A percentile compares a stretch with the other conserved stretches of the same genome.
phyloP scores from a whole-genome alignment of 2,797 vertebrate genomes.

The Luscinia luscinia region DNA sequence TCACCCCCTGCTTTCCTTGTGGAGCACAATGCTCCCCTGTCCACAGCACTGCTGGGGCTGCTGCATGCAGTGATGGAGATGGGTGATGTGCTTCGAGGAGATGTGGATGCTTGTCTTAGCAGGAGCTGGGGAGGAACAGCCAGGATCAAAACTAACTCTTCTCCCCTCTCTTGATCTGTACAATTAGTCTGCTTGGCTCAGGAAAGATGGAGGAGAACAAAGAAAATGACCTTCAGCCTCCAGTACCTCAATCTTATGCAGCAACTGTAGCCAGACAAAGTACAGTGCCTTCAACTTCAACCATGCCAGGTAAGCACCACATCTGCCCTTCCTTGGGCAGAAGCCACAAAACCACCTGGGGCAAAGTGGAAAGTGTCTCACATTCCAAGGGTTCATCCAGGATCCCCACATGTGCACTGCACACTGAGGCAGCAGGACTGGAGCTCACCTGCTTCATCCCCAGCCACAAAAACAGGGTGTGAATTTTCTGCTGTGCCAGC shows the following conservation, averaged over 20 bases:
- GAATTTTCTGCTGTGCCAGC: background rate
- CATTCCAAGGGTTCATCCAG: background rate
- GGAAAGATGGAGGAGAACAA: constrained; percentile 81
- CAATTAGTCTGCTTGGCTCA: constrained; percentile 77
- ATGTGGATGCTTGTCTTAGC: background rate
- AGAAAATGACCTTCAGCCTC: constrained; percentile 77
- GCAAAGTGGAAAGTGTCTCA: background rate
- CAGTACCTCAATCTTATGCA: constrained; percentile 87
- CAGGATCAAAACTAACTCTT: background rate
- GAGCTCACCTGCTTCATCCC: background rate
- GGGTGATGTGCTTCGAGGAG: background rate
- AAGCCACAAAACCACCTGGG: background rate
- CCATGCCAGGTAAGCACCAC: constrained; percentile 82
- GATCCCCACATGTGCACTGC: background rate
- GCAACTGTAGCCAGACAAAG: constrained; percentile 90
- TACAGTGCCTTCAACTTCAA: constrained; percentile 78
- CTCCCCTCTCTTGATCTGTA: background rate
- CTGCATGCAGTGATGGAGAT: background rate
- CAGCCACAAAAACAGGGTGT: background rate
- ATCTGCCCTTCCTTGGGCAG: background rate
- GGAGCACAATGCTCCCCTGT: constrained; percentile 43
- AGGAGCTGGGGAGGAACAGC: background rate
- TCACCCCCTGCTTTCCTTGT: background rate
- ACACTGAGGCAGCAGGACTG: background rate
- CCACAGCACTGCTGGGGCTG: background rate